Evolutionary conservation across 2,113 vertebrate species (phyloP).

Genomic region (Phalacrocorax aristotelis): DNA sequence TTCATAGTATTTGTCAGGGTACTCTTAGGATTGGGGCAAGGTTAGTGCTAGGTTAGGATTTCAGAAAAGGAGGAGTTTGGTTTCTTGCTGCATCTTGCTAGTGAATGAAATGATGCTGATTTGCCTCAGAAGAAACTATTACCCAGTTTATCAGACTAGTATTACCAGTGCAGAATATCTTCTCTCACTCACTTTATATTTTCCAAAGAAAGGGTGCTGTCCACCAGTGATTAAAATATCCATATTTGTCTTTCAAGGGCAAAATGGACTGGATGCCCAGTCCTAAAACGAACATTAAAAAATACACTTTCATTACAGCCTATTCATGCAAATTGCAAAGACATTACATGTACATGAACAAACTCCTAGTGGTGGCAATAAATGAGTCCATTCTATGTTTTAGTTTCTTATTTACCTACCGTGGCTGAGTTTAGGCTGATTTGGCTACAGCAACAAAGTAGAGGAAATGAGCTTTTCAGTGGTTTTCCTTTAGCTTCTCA

Average conservation of each 20-base stretch:
- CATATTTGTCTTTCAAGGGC: conserved; percentile 77
- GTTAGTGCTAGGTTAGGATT: not conserved
- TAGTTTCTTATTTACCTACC: not conserved
- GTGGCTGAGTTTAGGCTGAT: not conserved
- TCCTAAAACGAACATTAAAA: conserved; percentile 67
- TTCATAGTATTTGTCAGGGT: not conserved
- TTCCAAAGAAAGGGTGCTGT: conserved; percentile 79
- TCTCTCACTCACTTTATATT: conserved; percentile 78
- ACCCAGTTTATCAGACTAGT: not conserved
- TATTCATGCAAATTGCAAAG: not conserved
- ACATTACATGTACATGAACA: not conserved
- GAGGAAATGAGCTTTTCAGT: not conserved
- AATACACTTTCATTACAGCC: not conserved
- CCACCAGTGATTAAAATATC: conserved; percentile 82
- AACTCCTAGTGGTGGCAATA: not conserved
- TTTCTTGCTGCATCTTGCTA: not conserved
- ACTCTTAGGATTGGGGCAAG: not conserved
- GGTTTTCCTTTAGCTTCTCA: not conserved
- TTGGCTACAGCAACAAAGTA: not conserved
- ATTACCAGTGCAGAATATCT: not conserved
- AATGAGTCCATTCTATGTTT: not conserved
- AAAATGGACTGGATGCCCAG: conserved; percentile 72
- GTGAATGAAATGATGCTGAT: not conserved
- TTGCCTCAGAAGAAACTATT: not conserved
- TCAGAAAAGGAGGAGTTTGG: not conserved